These are phyloP conservation scores for Myotis davidii DNA, from an alignment of 2,113 vertebrate species.

Conservation along the genomic window DNA sequence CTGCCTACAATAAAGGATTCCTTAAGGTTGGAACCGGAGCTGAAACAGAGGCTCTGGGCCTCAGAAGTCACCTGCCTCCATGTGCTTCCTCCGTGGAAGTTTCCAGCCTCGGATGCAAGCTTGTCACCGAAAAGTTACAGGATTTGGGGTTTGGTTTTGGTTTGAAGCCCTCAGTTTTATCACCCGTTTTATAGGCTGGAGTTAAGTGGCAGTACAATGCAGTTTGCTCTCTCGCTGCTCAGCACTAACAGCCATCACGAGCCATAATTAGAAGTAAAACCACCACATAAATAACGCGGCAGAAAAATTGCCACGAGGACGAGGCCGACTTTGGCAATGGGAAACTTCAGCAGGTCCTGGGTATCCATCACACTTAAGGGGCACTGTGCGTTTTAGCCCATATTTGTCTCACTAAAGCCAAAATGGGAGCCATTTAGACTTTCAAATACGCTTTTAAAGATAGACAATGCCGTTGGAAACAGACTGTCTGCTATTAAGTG, in stretches of 20 bases:
- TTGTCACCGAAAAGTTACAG: slow-evolving; percentile 48
- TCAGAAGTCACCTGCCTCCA: neutral
- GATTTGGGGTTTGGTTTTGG: neutral
- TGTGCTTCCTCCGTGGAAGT: neutral
- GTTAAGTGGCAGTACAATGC: slow-evolving; percentile 67
- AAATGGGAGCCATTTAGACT: slow-evolving; percentile 68
- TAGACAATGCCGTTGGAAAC: slow-evolving; percentile 38
- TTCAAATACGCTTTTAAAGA: slow-evolving; percentile 71
- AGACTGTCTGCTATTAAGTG: slow-evolving; percentile 56
- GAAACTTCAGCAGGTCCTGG: slow-evolving; percentile 48
- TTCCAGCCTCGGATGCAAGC: slow-evolving; percentile 6
- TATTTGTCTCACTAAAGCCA: slow-evolving; percentile 74
- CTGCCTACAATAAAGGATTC: slow-evolving; percentile 70
- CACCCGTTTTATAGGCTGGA: slow-evolving; percentile 70
- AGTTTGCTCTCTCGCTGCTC: slow-evolving; percentile 64
- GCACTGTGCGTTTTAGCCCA: slow-evolving; percentile 52
- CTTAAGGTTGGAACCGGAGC: slow-evolving; percentile 61
- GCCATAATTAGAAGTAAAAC: slow-evolving; percentile 79
- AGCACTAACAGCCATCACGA: slow-evolving; percentile 63
- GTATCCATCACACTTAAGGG: slow-evolving; percentile 71
- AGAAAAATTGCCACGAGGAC: slow-evolving; percentile 68
- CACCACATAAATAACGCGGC: slow-evolving; percentile 73
- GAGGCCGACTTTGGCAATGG: slow-evolving; percentile 55
- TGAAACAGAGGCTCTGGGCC: slow-evolving; percentile 51
- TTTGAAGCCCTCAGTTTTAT: slow-evolving; percentile 71